phyloP scores from a whole-genome alignment of 1,140 invertebrate species.

The Ganaspis sp. region DNA sequence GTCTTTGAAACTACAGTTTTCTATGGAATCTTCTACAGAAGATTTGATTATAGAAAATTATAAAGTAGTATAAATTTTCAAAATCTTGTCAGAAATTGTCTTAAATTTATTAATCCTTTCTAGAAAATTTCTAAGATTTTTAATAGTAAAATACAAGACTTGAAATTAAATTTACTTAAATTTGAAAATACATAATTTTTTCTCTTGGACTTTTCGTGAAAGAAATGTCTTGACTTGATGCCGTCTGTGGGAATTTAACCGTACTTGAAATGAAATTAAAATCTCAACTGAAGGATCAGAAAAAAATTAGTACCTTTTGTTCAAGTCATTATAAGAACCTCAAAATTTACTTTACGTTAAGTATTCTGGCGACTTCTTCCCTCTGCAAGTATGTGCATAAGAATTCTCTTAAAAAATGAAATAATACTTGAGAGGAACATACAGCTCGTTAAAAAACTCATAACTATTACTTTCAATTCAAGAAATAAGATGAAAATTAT shows the following conservation, averaged over 20 bases:
- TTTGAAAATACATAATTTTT: not conserved
- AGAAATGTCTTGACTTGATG: not conserved
- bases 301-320: slow-evolving; percentile 11
- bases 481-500: no score
- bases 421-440: not conserved
- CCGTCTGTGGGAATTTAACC: not conserved
- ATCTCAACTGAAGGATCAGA: not conserved
- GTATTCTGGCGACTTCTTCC: not conserved
- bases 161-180: no score
- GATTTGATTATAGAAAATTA: no score
- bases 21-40: no score
- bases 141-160: no score
- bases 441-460: not conserved
- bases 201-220: not conserved
- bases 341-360: not conserved
- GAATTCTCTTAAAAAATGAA: not conserved
- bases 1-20: no score
- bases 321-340: not conserved
- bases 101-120: no score
- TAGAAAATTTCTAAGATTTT: no score
- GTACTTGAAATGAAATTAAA: not conserved
- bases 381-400: not conserved
- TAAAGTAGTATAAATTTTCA: no score
- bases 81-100: no score
- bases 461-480: not conserved